Percentiles rank a stretch among this genome's conserved stretches.
Conservation (phyloP, 2,113 vertebrate genomes). For the Vulpes ferrilata region DNA sequence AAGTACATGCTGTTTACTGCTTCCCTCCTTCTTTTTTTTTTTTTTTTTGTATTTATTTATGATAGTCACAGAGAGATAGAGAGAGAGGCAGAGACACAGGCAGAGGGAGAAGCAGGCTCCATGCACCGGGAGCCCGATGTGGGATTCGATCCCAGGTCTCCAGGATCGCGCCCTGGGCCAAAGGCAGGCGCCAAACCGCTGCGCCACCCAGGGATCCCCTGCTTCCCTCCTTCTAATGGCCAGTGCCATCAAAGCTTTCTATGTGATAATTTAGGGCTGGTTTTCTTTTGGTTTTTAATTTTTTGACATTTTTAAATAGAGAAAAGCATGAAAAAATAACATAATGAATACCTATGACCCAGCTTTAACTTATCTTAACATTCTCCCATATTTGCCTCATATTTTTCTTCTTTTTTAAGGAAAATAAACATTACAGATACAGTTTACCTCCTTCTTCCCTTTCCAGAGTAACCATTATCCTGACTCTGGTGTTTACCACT, state of each 20-base stretch:
- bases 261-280: not conserved
- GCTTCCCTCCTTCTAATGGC: not conserved
- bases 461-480: not conserved
- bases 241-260: not conserved
- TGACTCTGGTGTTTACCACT: not conserved
- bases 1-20: not conserved
- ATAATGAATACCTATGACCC: not conserved
- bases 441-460: not conserved
- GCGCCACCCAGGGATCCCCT: too few relatives aligned
- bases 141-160: too few relatives aligned
- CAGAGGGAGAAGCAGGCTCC: too few relatives aligned
- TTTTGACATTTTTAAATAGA: not conserved
- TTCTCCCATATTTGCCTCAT: not conserved
- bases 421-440: conserved; percentile 34
- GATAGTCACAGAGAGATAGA: too few relatives aligned
- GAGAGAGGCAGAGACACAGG: too few relatives aligned
- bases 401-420: not conserved
- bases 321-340: conserved; percentile 30
- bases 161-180: too few relatives aligned
- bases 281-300: not conserved
- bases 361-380: conserved; percentile 39
- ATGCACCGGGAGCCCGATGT: too few relatives aligned
- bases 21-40: not conserved
- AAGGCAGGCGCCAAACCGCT: too few relatives aligned
- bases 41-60: too few relatives aligned